Evolutionary conservation across 2,797 vertebrate genomes (phyloP).

Genomic region (Zenarchopterus dispar): DNA sequence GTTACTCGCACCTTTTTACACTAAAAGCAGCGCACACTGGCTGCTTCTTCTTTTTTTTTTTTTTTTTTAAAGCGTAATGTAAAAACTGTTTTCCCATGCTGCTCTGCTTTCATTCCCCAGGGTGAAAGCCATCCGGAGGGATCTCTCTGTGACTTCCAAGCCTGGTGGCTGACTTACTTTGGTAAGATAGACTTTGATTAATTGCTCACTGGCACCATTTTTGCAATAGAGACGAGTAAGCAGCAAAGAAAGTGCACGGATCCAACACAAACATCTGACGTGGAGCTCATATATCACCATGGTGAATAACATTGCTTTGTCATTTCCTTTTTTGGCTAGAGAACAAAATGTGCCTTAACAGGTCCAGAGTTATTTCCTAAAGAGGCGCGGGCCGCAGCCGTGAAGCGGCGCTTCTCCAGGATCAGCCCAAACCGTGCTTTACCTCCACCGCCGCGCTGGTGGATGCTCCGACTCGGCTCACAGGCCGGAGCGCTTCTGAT

Average conservation of each 20-base stretch:
- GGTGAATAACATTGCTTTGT: constrained; percentile 33
- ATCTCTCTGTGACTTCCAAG: constrained; percentile 83
- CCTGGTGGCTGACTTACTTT: constrained; percentile 88
- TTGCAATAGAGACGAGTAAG: constrained; percentile 15
- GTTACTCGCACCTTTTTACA: constrained; percentile 52
- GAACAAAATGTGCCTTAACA: constrained; percentile 29
- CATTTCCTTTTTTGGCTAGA: constrained; percentile 27
- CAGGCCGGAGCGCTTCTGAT: too few species aligned
- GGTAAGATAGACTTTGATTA: constrained; percentile 75
- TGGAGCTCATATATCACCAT: constrained; percentile 33
- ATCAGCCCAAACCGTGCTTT: neutral
- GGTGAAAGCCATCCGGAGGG: constrained; percentile 80
- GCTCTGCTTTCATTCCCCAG: constrained; percentile 55
- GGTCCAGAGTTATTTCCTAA: constrained; percentile 14
- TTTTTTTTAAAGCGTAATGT: neutral
- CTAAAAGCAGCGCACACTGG: constrained; percentile 19
- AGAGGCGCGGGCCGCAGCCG: neutral
- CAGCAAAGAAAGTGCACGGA: constrained; percentile 14
- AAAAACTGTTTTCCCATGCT: neutral
- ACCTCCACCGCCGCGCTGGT: too few species aligned
- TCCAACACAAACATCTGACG: constrained; percentile 23
- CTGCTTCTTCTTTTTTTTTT: neutral
- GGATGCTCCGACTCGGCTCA: too few species aligned
- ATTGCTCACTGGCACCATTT: constrained; percentile 26
- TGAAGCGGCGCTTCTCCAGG: neutral